Percentiles rank a stretch among this genome's conserved stretches.
Conservation (phyloP, 2,113 vertebrate genomes). For the Hippocampus mohnikei region DNA sequence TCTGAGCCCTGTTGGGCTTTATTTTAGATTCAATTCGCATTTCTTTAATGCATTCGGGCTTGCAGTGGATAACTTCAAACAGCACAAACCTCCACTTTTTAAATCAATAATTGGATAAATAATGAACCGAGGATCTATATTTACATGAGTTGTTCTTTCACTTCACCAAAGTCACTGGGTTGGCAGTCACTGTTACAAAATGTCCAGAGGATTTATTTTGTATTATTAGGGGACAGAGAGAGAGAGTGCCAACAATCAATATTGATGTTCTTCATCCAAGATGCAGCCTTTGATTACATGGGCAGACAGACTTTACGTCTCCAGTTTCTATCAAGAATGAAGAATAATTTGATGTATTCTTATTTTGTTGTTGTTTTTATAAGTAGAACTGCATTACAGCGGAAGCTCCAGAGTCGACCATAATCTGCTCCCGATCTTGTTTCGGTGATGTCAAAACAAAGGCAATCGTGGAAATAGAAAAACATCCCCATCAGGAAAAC, state of each 20-base stretch:
- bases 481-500: no score
- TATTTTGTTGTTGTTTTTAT: not conserved
- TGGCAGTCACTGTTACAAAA: conserved; percentile 12
- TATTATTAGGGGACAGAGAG: conserved; percentile 26
- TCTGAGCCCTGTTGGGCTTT: no score
- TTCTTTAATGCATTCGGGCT: conserved; percentile 15
- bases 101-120: conserved; percentile 23
- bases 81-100: conserved; percentile 37
- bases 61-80: conserved; percentile 36
- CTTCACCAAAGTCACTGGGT: conserved; percentile 10
- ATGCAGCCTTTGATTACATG: conserved; percentile 6
- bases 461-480: not conserved
- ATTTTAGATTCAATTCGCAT: no score
- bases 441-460: not conserved
- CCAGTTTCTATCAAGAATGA: not conserved
- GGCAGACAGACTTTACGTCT: not conserved
- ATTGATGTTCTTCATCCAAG: conserved; percentile 12
- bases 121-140: conserved; percentile 25
- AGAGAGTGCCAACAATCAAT: conserved; percentile 23
- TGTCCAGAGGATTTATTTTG: conserved; percentile 38
- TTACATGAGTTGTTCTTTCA: conserved; percentile 20
- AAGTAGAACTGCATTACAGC: not conserved
- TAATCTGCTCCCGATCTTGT: not conserved
- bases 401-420: not conserved
- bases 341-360: not conserved